Evolutionary conservation across 2,113 vertebrate genomes (phyloP).

Genomic region (Xyliphius kryptos): DNA sequence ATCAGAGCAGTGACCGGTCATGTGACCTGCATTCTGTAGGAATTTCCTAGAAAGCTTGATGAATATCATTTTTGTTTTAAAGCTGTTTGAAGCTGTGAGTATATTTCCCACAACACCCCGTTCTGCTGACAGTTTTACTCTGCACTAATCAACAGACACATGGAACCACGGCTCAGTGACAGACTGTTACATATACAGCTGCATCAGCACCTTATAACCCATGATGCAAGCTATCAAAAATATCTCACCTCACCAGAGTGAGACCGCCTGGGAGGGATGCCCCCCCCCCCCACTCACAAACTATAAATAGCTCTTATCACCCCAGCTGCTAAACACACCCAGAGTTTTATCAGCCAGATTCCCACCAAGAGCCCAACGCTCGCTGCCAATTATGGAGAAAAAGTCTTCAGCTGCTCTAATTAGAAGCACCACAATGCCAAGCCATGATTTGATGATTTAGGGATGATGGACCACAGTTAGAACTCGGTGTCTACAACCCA

Average conservation of each 20-base stretch:
- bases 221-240: not conserved
- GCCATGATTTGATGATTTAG: too few species aligned
- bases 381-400: not conserved
- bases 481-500: too few species aligned
- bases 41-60: too few species aligned
- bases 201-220: conserved; percentile 18
- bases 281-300: not conserved
- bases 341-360: not conserved
- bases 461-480: too few species aligned
- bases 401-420: not conserved
- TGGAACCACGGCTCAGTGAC: not conserved
- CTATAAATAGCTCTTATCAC: conserved; percentile 19
- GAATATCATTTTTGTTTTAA: too few species aligned
- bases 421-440: not conserved
- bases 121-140: too few species aligned
- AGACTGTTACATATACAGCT: not conserved
- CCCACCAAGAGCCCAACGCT: not conserved
- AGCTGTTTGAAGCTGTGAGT: too few species aligned
- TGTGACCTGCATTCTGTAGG: too few species aligned
- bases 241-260: not conserved
- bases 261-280: not conserved
- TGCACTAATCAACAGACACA: too few species aligned
- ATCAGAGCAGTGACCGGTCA: too few species aligned
- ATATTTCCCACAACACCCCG: too few species aligned
- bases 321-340: not conserved